Base-by-base conservation (phyloP, 2,888 invertebrate species). In the Gibbula magus region DNA sequence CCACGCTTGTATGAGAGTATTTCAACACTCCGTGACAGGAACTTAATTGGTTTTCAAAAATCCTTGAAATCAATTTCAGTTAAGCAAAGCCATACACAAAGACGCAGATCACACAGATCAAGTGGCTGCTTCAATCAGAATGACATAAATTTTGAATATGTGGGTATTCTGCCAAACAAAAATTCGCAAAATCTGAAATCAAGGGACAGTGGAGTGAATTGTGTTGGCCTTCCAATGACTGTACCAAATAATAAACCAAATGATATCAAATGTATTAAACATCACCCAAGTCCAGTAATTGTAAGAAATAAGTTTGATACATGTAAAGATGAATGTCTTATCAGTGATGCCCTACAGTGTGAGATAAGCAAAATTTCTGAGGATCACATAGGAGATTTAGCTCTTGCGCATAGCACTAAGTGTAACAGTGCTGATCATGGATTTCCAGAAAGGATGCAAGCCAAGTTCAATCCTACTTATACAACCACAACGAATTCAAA, bases 191-290 rank as follows among this genome's bases (percentile, higher is more conserved):
- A 85, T 32, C 88, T 88, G 10, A 83, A 84, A 70, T 91, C 91
- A 7, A 81, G 88, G 4, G 91, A 91, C 78, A 91, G 91, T 83
- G 92, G 92, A 16, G 92, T 92, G 1, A 92, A 92, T 85, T 91
- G 91, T 85, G 82, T 91, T 2, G 92, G 91, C 4, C 81, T 91
- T 56, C 51, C 56, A 1, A 82, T 79, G n/a, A 75, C 77, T 54
- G 79, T 39, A 4, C 81, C 81, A 29, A 75, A 81, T 53, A 81
- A 80, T 51, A 45, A 7, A 8, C 10, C 45, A 4, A 45, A 45
- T 45, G 45, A 5, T 45, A 10, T 45, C 52, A 45, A 45, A 61
- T 22, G 25, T 61, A 22, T n/a, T 25, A 20, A 61, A 20, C 10
- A 5, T 45, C 39, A 66, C 77, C 20, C 76, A 78, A 67, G 67